Base-by-base conservation (phyloP, 2,888 invertebrate species). In the Glyphotaelius pellucidus region DNA sequence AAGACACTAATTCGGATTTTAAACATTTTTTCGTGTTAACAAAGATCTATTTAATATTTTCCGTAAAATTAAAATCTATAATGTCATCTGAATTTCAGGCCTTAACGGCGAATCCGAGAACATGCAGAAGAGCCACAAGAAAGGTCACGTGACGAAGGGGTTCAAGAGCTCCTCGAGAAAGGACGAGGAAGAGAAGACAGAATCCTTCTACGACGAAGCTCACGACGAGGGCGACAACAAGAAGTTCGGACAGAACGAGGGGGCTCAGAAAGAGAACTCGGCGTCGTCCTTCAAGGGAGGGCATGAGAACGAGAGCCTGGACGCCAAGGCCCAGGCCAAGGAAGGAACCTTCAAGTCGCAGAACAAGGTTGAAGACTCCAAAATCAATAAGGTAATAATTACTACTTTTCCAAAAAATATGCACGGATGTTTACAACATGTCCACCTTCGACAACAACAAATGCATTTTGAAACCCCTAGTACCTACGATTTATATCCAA, bases 131-230 rank as follows among this genome's bases (percentile, higher is more conserved):
- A 96, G 96, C 85, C 97, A 97, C 94, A 97, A 97, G 94, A 97
- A 97, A 93, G 97, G 97, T 0, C 97, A 97, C 94, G 96, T 96
- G 25, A 96, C 97, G 94, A 97, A 97, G 94, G 97, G 97, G n/a
- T 97, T 96, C 94, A 97, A 97, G 94, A 95, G 96, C 7, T 97
- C 97, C 5, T 97, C 97, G 94, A 97, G 97, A 94, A 97, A 97
- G 94, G 97, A 97, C 94, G 97, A 97, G 94, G 96, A 97, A 94
- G 97, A 97, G 92, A 97, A 97, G 94, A 96, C 97, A 11, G 97
- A 97, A 94, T 97, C 96, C 94, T 97, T 96, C 95, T 97, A 97
- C 94, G 97, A 97, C 92, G 97, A 97, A 94, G 96, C 96, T 31
- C 96, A 97, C 93, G 97, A 97, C 94, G 97, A 97, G 94, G 97